Evolutionary conservation across 2,113 vertebrate species (phyloP).

Genomic region (Piprites chloris): DNA sequence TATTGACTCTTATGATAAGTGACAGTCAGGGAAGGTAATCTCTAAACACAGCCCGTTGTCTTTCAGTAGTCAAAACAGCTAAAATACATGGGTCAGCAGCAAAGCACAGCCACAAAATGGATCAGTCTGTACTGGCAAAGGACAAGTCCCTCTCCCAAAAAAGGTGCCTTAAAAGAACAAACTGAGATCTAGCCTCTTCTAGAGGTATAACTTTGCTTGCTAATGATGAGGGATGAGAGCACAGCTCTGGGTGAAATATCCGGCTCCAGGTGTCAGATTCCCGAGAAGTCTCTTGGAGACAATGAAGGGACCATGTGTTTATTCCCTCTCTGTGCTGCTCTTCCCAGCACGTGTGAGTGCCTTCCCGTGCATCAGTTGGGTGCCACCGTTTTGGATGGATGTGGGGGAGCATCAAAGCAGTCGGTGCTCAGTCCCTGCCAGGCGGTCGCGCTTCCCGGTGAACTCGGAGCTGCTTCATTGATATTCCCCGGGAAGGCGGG

Average conservation of each 20-base stretch:
- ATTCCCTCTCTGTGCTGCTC: not conserved
- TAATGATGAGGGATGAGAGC: not conserved
- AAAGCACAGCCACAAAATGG: not conserved
- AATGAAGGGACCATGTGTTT: not conserved
- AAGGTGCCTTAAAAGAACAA: not conserved
- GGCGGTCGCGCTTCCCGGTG: rapidly evolving
- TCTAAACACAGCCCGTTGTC: rapidly evolving
- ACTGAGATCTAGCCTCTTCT: not conserved
- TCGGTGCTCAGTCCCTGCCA: not conserved
- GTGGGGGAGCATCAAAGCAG: not conserved
- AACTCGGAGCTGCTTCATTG: not conserved
- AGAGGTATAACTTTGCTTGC: not conserved
- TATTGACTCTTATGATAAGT: not conserved
- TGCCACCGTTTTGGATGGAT: too few species aligned
- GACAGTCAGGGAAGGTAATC: not conserved
- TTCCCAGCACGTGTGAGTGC: not conserved
- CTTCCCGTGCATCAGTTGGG: rapidly evolving
- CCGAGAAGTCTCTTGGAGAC: not conserved
- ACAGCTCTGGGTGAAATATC: not conserved
- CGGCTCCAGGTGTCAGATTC: not conserved
- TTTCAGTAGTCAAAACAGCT: not conserved
- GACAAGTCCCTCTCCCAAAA: not conserved
- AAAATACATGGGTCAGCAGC: not conserved
- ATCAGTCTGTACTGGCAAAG: not conserved
- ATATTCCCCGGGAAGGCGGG: not conserved